phyloP scores from a whole-genome alignment of 2,888 invertebrate genomes.

The Trichacis sp. region DNA sequence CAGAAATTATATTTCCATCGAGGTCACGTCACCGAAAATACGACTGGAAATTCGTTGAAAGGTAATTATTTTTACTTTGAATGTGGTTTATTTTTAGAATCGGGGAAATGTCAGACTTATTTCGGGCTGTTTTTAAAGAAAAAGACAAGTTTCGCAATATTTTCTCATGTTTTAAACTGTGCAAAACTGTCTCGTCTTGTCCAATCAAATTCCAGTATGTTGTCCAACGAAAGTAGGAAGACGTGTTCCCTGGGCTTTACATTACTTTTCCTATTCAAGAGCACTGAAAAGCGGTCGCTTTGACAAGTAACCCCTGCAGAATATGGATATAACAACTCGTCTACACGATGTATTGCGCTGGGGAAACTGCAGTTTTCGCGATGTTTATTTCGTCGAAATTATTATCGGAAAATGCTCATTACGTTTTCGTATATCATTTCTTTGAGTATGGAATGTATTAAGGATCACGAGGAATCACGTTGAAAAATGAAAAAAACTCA shows the following conservation, averaged over 20 bases:
- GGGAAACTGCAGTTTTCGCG: neutral
- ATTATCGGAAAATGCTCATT: neutral
- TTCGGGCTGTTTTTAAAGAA: too few relatives aligned
- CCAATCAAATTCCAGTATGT: neutral
- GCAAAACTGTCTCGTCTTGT: neutral
- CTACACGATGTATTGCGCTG: neutral
- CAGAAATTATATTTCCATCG: too few relatives aligned
- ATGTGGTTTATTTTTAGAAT: too few relatives aligned
- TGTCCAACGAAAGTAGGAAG: constrained; percentile 1
- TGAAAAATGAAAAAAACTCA: too few relatives aligned
- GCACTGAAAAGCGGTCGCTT: neutral
- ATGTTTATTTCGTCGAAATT: constrained; percentile 3
- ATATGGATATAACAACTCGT: neutral
- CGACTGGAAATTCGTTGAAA: too few relatives aligned
- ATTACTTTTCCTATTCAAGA: neutral
- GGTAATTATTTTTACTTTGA: too few relatives aligned
- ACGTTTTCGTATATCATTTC: too few relatives aligned
- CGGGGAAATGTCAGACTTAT: too few relatives aligned
- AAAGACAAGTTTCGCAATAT: neutral
- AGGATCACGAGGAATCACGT: too few relatives aligned
- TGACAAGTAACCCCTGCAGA: neutral
- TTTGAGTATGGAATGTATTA: too few relatives aligned
- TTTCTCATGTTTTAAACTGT: neutral
- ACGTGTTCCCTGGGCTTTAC: neutral
- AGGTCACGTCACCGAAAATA: too few relatives aligned